These are phyloP conservation scores for Murina feae DNA, from an alignment of 2,113 vertebrate genomes.

Conservation along the genomic window DNA sequence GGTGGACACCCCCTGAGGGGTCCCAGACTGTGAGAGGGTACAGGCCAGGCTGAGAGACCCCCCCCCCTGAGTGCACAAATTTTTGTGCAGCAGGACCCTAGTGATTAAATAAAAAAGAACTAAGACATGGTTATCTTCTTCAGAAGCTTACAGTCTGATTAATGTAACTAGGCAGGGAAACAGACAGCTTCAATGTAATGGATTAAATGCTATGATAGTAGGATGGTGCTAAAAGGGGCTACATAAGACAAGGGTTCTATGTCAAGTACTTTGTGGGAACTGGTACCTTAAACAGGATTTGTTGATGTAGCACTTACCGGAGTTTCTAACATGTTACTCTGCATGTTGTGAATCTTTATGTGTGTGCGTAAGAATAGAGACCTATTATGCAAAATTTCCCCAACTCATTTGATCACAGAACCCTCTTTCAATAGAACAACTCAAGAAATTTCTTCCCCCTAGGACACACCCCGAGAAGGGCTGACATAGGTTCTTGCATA, in stretches of 20 bases:
- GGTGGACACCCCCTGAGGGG: no score
- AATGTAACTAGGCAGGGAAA: background rate
- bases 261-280: background rate
- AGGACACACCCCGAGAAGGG: background rate
- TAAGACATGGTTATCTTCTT: background rate
- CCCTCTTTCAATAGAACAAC: background rate
- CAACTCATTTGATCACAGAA: background rate
- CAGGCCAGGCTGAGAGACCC: no score
- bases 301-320: background rate
- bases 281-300: background rate
- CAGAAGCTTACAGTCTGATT: background rate
- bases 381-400: background rate
- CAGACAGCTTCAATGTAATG: background rate
- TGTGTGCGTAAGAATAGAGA: background rate
- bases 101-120: no score
- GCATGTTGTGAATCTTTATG: background rate
- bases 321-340: background rate
- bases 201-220: background rate
- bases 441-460: background rate
- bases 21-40: no score
- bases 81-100: no score
- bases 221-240: background rate
- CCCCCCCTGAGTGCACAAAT: no score
- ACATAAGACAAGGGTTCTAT: background rate
- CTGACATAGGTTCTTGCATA: background rate